Evolutionary conservation across 2,113 vertebrate genomes (phyloP).

Genomic region (Tricholaema leucomelas): DNA sequence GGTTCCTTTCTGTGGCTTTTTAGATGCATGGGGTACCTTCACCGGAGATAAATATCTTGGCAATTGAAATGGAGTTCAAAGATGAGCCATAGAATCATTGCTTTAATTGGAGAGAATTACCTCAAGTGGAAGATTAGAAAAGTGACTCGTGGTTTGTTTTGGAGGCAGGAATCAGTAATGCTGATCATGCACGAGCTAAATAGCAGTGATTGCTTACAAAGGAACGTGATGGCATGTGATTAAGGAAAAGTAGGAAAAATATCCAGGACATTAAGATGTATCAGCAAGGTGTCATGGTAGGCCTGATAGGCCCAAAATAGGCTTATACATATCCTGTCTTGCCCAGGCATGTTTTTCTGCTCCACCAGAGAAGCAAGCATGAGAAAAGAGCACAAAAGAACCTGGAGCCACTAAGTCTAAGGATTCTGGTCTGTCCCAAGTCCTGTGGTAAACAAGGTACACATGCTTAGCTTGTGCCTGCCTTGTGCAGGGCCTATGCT

Average conservation of each 20-base stretch:
- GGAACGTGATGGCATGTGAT: not conserved
- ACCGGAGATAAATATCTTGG: not conserved
- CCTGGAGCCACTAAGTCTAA: no score
- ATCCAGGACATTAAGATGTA: not conserved
- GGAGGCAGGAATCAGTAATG: not conserved
- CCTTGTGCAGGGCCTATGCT: no score
- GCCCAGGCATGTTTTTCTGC: no score
- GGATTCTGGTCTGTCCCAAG: no score
- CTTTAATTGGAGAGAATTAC: not conserved
- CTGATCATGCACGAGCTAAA: not conserved
- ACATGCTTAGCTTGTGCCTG: no score
- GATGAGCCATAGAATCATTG: not conserved
- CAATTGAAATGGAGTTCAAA: not conserved
- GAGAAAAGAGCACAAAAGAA: no score
- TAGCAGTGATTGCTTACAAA: not conserved
- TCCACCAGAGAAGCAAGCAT: no score
- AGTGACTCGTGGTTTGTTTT: not conserved
- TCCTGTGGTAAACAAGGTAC: no score
- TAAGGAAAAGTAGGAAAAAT: not conserved
- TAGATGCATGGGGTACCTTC: not conserved
- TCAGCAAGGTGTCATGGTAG: no score
- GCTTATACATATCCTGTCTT: no score
- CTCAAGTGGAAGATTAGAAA: not conserved
- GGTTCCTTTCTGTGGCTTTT: not conserved
- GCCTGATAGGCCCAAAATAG: no score